Conservation (phyloP, 2,113 vertebrate species). For the Sturnira hondurensis region DNA sequence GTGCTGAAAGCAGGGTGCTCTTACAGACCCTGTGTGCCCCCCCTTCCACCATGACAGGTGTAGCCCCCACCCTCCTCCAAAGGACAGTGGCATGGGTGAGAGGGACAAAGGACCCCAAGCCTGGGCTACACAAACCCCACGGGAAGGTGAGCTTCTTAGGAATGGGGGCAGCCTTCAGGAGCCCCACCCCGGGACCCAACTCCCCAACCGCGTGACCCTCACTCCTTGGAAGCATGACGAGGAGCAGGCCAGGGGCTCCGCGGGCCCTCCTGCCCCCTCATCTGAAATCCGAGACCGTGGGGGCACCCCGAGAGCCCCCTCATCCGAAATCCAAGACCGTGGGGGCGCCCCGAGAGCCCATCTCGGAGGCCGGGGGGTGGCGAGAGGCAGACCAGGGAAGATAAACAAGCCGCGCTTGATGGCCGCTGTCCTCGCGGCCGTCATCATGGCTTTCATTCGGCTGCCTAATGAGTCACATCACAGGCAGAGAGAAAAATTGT, state of each 20-base stretch:
- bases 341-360: not conserved
- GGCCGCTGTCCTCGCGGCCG: constrained; percentile 86
- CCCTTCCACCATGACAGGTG: not conserved
- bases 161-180: not conserved
- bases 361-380: not conserved
- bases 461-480: constrained; percentile 90
- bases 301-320: not conserved
- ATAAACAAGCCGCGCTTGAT: constrained; percentile 86
- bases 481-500: constrained; percentile 91
- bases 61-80: not conserved
- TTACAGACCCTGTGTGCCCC: not conserved
- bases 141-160: not conserved
- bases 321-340: not conserved
- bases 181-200: not conserved
- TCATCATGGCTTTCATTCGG: constrained; percentile 89
- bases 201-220: not conserved
- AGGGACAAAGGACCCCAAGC: not conserved
- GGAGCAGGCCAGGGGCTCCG: not conserved
- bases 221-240: not conserved
- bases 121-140: not conserved
- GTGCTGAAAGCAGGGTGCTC: too few relatives aligned
- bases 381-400: constrained; percentile 80
- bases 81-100: accelerated
- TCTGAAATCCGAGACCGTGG: not conserved
- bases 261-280: not conserved